Evolutionary conservation across 2,797 vertebrate genomes (phyloP), one percentile per base, ranked within the genome.

Genomic region (Pseudochaenichthys georgianus): DNA sequence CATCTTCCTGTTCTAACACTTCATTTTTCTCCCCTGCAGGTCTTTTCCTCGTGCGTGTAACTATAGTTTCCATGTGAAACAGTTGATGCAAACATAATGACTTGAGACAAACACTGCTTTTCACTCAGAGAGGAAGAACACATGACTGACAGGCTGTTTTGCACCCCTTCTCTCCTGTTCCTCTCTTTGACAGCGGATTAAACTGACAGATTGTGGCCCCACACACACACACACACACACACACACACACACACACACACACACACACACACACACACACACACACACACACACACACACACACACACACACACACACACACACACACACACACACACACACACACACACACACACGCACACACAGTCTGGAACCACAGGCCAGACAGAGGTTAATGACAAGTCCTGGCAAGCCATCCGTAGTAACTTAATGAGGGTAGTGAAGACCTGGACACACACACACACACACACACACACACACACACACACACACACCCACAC

Each of bases 361-460:
- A 58, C 54, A 57, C 34, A 21, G 21, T 21, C 21, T 21, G 21
- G 62, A 81, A 82, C 73, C 83, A 71, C 62, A 78, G 75, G 81
- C 79, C 61, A 77, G 80, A 70, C 76, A 75, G 71, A 88, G 81
- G 73, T 90, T 83, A 73, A 69, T 82, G 83, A 91, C 92, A 93
- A 85, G 91, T 82, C 80, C 75, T 76, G 85, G 69, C 88, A 92
- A 82, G 90, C 87, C 77, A 86, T 60, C 75, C 51, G 9, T 75
- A 83, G 88, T 80, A 84, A 88, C 83, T 90, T 89, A 90, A 88
- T 89, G 75, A 86, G 78, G 87, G 82, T 86, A 70, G 78, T 74
- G 53, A 55, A 84, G 75, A 88, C 78, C 68, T 77, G 19, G 11
- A 75, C 19, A 31, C 41, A 68, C 28, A 28, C 28, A n/a, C n/a